phyloP scores from a whole-genome alignment of 2,113 vertebrate genomes.

The Dipodomys stephensi region DNA sequence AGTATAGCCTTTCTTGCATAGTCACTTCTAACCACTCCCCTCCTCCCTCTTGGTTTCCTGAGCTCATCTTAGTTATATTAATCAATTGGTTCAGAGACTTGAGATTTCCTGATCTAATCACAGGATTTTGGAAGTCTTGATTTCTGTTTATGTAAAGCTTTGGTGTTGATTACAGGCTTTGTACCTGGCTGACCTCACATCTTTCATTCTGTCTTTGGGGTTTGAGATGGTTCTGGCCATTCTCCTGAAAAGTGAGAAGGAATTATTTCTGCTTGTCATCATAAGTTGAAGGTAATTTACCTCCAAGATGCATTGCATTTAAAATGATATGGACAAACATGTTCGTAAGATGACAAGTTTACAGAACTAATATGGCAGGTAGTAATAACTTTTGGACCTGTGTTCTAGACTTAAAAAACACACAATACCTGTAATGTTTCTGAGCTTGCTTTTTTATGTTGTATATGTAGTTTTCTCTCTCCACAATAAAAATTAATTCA shows the following conservation, averaged over 20 bases:
- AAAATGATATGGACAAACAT: slow-evolving; percentile 1
- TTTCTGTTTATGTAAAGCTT: slow-evolving; percentile 76
- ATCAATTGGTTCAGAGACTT: slow-evolving; percentile 75
- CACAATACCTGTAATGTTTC: background rate
- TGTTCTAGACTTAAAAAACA: background rate
- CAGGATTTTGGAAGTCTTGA: slow-evolving; percentile 69
- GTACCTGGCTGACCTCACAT: slow-evolving; percentile 51
- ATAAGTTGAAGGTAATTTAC: slow-evolving; percentile 16
- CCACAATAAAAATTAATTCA: background rate
- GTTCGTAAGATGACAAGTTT: background rate
- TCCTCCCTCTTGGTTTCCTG: slow-evolving; percentile 58
- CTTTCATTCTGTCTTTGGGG: background rate
- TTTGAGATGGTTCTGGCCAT: slow-evolving; percentile 23
- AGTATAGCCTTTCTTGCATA: slow-evolving; percentile 55
- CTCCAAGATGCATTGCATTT: slow-evolving; percentile 23
- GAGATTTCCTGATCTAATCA: slow-evolving; percentile 80
- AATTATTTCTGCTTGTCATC: slow-evolving; percentile 47
- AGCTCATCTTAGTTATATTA: slow-evolving; percentile 67
- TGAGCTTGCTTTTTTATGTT: slow-evolving; percentile 26
- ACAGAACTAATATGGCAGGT: background rate
- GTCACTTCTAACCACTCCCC: background rate
- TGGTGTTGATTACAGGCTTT: slow-evolving; percentile 63
- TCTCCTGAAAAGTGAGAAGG: slow-evolving; percentile 12
- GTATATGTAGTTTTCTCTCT: background rate
- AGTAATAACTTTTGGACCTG: slow-evolving; percentile 33